A percentile compares a stretch with the other conserved stretches of the same genome.
phyloP scores from a whole-genome alignment of 2,888 invertebrate species.

The Agrochola macilenta region DNA sequence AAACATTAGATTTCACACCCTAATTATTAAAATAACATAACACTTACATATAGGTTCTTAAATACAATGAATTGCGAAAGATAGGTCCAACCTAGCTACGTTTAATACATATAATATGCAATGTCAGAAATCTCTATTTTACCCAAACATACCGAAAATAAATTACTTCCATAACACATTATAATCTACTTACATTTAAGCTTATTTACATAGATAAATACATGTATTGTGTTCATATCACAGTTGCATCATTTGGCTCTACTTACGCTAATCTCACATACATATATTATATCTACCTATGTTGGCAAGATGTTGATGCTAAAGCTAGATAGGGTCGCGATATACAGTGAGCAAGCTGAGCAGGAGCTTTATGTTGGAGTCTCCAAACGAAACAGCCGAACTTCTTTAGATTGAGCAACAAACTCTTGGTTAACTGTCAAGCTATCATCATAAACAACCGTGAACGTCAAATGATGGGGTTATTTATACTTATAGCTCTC shows the following conservation, averaged over 20 bases:
- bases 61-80: slow-evolving; percentile 18
- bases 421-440: neutral
- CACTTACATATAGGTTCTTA: slow-evolving; percentile 12
- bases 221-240: slow-evolving; percentile 61
- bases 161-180: slow-evolving; percentile 32
- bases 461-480: neutral
- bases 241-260: slow-evolving; percentile 68
- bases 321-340: slow-evolving; percentile 20
- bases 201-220: slow-evolving; percentile 52
- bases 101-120: neutral
- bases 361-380: neutral
- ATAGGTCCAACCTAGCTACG: slow-evolving; percentile 25
- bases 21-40: slow-evolving; percentile 46
- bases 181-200: slow-evolving; percentile 38
- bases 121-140: neutral
- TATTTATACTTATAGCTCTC: neutral
- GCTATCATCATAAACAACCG: neutral
- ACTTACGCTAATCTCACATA: slow-evolving; percentile 38
- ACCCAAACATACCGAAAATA: slow-evolving; percentile 38
- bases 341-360: neutral
- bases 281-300: slow-evolving; percentile 14
- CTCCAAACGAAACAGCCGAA: neutral
- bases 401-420: slow-evolving; percentile 5
- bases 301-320: slow-evolving; percentile 39
- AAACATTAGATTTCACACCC: slow-evolving; percentile 56